Evolutionary conservation across 2,797 vertebrate species (phyloP).

Genomic region (Cyprinella venusta): DNA sequence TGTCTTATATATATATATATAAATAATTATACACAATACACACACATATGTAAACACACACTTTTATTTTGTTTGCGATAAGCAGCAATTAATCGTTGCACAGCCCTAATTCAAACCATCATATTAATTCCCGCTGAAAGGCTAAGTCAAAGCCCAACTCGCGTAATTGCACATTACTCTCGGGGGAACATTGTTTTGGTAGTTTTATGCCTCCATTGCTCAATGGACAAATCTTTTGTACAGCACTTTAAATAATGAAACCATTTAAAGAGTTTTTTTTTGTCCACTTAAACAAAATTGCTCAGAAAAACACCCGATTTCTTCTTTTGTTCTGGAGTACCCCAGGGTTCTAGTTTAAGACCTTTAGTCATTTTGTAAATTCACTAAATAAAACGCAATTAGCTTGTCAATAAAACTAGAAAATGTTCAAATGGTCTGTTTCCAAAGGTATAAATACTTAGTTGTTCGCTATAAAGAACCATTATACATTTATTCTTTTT

Average conservation of each 20-base stretch:
- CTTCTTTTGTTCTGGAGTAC: background rate
- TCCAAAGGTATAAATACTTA: background rate
- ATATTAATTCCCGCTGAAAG: background rate
- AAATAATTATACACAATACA: no score
- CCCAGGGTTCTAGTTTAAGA: background rate
- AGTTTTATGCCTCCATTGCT: background rate
- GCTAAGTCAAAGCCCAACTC: background rate
- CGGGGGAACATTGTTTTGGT: background rate
- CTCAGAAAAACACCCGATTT: background rate
- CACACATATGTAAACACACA: no score
- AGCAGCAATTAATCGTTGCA: no score
- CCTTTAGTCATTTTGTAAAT: background rate
- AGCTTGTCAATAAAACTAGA: background rate
- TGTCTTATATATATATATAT: no score
- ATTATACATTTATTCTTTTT: no score
- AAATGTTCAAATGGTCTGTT: background rate
- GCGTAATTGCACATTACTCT: background rate
- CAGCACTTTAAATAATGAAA: background rate
- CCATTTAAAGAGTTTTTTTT: background rate
- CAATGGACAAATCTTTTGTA: background rate
- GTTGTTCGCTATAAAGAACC: background rate
- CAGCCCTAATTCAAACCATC: background rate
- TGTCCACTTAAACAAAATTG: no score
- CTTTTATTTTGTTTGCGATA: no score
- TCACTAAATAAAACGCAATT: background rate